Percentiles rank a stretch among this genome's conserved stretches.
phyloP scores from a whole-genome alignment of 2,113 vertebrate species.

The Rhynchomys soricoides region DNA sequence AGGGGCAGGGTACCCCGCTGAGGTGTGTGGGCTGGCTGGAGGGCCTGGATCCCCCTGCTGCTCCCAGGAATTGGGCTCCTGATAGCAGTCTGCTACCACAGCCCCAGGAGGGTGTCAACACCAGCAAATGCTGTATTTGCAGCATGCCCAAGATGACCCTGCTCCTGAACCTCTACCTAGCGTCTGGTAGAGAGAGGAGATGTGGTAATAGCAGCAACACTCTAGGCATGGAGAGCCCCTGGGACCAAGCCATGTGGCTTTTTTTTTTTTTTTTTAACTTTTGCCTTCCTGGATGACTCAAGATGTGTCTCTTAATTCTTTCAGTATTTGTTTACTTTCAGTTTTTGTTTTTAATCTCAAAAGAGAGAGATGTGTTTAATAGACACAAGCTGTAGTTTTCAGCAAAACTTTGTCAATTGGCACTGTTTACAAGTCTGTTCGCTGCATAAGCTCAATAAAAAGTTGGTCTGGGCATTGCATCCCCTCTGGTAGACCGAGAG shows the following conservation, averaged over 20 bases:
- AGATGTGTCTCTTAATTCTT: constrained; percentile 78
- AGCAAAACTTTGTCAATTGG: constrained; percentile 76
- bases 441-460: constrained; percentile 85
- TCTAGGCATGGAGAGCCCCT: constrained; percentile 65
- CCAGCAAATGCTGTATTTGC: constrained; percentile 85
- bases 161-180: background rate
- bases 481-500: constrained; percentile 76
- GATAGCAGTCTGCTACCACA: constrained; percentile 79
- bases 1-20: constrained; percentile 63
- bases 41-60: constrained; percentile 71
- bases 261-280: constrained; percentile 9
- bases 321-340: constrained; percentile 81
- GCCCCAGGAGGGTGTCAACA: constrained; percentile 82
- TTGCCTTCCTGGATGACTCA: constrained; percentile 65
- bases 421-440: constrained; percentile 85
- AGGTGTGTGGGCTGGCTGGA: constrained; percentile 61
- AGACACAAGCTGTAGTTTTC: constrained; percentile 76
- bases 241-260: constrained; percentile 69
- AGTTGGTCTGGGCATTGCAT: constrained; percentile 78
- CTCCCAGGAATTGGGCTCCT: constrained; percentile 80
- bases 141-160: constrained; percentile 67
- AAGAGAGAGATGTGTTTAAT: constrained; percentile 77
- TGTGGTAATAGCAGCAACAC: constrained; percentile 39
- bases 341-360: constrained; percentile 67
- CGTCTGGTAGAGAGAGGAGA: constrained; percentile 38